Evolutionary conservation across 2,113 vertebrate species (phyloP), one percentile per base, ranked within the genome.

Genomic region (Mirza zaza): DNA sequence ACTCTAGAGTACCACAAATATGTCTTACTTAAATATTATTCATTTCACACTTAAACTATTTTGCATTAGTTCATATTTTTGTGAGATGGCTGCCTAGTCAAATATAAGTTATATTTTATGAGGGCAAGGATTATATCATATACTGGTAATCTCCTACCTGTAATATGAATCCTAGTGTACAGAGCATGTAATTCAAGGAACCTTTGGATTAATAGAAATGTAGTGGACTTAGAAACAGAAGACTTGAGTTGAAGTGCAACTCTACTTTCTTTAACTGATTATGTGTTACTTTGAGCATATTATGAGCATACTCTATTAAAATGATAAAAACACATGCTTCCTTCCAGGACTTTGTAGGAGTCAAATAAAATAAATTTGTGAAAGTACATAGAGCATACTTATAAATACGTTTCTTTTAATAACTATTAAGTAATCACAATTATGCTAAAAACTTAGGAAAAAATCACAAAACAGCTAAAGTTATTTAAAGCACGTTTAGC

Each of bases 281-380:
- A 59, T 57, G 25, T 80, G 34, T 29, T 68, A 81, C 45, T 79
- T 52, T 61, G 68, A 91, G 3, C 29, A 73, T 70, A 82, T 48
- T 86, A 71, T 82, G 42, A 83, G 14, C n/a, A 90, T 52, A 90
- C 59, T 68, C 32, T 87, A 5, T 50, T 82, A 90, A 73, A 87
- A 77, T 39, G 27, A 59, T 71, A 9, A 57, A n/a, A 83, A 77
- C 55, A n/a, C 5, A 59, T n/a, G 3, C 92, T 90, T 90, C 29
- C 21, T 70, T 83, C 13, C 3, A 84, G 18, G 23, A 63, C 27
- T 95, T 76, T 88, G 4, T 45, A 17, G 12, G 39, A 0, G 2
- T 83, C 94, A 90, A 94, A 81, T 90, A 89, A 92, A 85, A 81
- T 81, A 83, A 84, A 93, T 63, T 59, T 83, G 7, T 27, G 17